These are phyloP conservation scores for Sardina pilchardus DNA, from an alignment of 2,113 vertebrate genomes.

Conservation along the genomic window DNA sequence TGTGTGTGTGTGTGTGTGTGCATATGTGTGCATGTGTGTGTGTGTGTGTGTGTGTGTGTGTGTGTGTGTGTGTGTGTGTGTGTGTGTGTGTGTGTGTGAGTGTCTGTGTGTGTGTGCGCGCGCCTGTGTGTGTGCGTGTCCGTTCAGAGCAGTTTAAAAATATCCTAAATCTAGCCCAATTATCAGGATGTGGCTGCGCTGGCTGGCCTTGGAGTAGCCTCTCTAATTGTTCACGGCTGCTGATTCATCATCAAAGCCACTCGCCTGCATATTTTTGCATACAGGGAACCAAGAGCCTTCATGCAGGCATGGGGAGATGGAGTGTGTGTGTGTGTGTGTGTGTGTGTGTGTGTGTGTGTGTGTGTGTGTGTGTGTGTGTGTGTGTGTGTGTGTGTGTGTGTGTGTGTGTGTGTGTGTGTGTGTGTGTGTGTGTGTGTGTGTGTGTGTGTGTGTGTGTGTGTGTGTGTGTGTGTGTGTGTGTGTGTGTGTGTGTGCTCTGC, in stretches of 20 bases:
- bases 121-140: background rate
- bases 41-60: background rate
- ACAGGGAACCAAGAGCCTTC: background rate
- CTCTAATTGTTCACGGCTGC: conserved; percentile 5
- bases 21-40: background rate
- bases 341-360: background rate
- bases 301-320: background rate
- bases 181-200: background rate
- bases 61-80: background rate
- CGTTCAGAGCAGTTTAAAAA: background rate
- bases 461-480: background rate
- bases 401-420: background rate
- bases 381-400: background rate
- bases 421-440: background rate
- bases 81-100: conserved; percentile 18
- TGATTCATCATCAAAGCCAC: conserved; percentile 9
- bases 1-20: background rate
- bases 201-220: conserved; percentile 12
- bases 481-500: background rate
- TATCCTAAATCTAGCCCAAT: background rate
- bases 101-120: background rate
- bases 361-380: background rate
- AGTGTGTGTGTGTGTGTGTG: background rate
- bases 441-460: background rate
- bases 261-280: conserved; percentile 4